phyloP scores from a whole-genome alignment of 2,797 vertebrate species.

The Notolabrus celidotus region DNA sequence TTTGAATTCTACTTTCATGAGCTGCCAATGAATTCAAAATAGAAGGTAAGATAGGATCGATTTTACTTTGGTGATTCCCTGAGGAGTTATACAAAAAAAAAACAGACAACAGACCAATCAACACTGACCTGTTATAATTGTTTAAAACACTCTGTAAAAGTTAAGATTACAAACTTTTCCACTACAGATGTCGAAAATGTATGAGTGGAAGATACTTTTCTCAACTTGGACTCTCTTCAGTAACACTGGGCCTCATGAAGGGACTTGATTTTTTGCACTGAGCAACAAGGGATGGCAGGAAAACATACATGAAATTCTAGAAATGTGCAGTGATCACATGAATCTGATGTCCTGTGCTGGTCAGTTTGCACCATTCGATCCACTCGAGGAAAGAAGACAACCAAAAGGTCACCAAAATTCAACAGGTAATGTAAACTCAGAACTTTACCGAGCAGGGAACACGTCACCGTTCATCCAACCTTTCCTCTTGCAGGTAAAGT shows the following conservation, averaged over 20 bases:
- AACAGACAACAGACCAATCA: slow-evolving; percentile 8
- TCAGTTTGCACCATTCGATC: too few species aligned
- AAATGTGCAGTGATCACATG: too few species aligned
- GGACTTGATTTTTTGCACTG: background rate
- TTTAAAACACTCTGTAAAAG: background rate
- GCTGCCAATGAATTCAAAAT: slow-evolving; percentile 14
- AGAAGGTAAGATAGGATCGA: slow-evolving; percentile 2
- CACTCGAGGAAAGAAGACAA: too few species aligned
- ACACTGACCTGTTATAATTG: background rate
- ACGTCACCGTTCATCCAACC: too few species aligned
- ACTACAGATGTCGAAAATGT: background rate
- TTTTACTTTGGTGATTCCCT: slow-evolving; percentile 3
- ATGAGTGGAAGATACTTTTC: background rate
- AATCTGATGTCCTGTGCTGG: too few species aligned
- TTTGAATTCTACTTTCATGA: slow-evolving; percentile 5
- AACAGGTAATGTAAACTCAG: too few species aligned
- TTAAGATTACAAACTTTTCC: background rate
- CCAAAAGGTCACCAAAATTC: too few species aligned
- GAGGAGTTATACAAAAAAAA: background rate
- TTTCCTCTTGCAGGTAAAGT: too few species aligned
- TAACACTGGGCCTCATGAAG: background rate
- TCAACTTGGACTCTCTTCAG: background rate
- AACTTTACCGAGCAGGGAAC: too few species aligned
- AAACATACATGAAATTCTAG: too few species aligned
- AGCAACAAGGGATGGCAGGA: background rate